Evolutionary conservation across 1,140 invertebrate species (phyloP).

Genomic region (Zeugodacus cucurbitae): DNA sequence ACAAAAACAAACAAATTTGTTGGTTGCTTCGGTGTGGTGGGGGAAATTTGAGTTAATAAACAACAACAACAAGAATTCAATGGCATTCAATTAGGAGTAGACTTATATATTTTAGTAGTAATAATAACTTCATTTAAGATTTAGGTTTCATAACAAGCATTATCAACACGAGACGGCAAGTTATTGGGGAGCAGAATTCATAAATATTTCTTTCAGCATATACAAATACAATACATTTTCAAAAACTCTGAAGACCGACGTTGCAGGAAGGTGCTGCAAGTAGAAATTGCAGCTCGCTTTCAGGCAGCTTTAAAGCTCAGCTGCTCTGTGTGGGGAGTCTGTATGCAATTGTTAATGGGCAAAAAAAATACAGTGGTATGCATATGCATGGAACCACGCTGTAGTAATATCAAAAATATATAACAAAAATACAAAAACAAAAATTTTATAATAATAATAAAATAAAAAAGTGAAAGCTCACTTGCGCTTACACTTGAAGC

Average conservation of each 20-base stretch:
- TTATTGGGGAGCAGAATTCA: background rate
- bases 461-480: background rate
- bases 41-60: conserved; percentile 35
- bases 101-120: conserved; percentile 38
- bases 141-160: background rate
- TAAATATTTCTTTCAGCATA: background rate
- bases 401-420: too few relatives aligned
- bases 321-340: background rate
- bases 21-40: conserved; percentile 41
- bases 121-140: background rate
- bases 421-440: too few relatives aligned
- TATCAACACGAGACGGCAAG: background rate
- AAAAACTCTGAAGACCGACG: background rate
- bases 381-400: background rate
- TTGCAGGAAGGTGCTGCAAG: background rate
- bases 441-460: background rate
- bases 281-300: background rate
- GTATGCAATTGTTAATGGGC: background rate
- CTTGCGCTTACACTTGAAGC: background rate
- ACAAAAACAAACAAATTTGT: background rate
- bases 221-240: background rate
- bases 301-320: background rate
- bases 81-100: conserved; percentile 18
- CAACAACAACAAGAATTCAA: conserved; percentile 39
- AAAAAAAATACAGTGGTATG: background rate